Percentiles rank a stretch among this genome's conserved stretches.
Evolutionary conservation across 35 echinoderm and acorn worm genomes (phyloP).

Genomic region (Ophiothrix spiculata): DNA sequence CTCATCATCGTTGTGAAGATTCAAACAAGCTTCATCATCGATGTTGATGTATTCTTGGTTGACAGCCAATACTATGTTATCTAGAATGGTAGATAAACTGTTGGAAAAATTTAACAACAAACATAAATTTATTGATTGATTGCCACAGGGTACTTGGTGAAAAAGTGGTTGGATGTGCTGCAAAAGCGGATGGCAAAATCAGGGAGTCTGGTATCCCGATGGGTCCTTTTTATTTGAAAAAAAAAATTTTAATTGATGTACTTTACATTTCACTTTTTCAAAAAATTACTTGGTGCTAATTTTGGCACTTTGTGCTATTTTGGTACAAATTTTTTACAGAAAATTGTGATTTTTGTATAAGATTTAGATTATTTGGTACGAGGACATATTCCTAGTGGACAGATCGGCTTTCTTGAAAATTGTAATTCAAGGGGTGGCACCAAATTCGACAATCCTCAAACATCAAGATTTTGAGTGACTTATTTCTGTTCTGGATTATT

Average conservation of each 20-base stretch:
- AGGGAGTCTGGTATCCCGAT: neutral
- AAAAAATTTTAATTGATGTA: neutral
- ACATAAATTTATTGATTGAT: too few relatives aligned
- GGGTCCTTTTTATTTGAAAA: neutral
- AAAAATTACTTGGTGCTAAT: neutral
- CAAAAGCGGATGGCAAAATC: neutral
- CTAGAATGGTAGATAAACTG: conserved; percentile 57
- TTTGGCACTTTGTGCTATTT: too few relatives aligned
- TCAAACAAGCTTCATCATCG: conserved; percentile 16
- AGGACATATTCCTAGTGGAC: too few relatives aligned
- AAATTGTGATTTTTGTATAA: too few relatives aligned
- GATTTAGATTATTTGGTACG: too few relatives aligned
- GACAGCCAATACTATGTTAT: conserved; percentile 63
- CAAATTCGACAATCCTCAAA: too few relatives aligned
- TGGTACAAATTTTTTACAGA: too few relatives aligned
- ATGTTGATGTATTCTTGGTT: conserved; percentile 72
- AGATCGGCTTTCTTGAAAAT: too few relatives aligned
- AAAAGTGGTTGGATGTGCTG: neutral
- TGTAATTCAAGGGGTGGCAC: too few relatives aligned
- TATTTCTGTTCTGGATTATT: too few relatives aligned
- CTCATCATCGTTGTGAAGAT: conserved; percentile 60
- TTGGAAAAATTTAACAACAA: neutral
- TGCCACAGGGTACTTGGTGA: too few relatives aligned
- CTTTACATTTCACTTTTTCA: neutral
- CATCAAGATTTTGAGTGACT: too few relatives aligned